These are phyloP conservation scores for Muntiacus muntjak DNA, from an alignment of 2,113 vertebrate species.

Conservation along the genomic window DNA sequence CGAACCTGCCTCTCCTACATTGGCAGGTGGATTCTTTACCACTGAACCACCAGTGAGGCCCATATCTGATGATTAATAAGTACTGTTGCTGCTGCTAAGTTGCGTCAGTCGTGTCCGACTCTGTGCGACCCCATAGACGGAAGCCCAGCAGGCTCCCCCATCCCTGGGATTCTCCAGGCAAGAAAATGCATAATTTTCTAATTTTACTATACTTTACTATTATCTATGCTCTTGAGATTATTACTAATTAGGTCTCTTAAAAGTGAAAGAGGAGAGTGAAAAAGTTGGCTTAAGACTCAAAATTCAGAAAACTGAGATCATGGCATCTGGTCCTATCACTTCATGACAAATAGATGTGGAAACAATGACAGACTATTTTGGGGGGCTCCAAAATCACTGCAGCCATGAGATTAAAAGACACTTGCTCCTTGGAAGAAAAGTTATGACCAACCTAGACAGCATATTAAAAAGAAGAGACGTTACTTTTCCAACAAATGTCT, in stretches of 20 bases:
- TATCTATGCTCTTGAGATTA: not conserved
- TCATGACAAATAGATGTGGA: not conserved
- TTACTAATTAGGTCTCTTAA: not conserved
- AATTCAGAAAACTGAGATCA: not conserved
- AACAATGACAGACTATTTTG: not conserved
- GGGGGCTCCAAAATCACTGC: not conserved
- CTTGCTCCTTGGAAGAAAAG: not conserved
- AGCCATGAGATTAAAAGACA: not conserved
- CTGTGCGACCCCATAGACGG: no score
- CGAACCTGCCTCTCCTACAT: not conserved
- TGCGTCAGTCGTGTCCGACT: no score
- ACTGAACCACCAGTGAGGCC: not conserved
- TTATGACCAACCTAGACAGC: not conserved
- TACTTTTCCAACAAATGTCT: not conserved
- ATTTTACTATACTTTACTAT: not conserved
- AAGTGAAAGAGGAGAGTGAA: not conserved
- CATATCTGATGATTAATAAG: not conserved
- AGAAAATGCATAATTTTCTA: not conserved
- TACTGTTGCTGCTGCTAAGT: no score
- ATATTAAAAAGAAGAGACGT: not conserved
- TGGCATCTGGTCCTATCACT: not conserved
- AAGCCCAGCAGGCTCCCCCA: no score
- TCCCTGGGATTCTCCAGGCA: no score
- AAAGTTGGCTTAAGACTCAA: not conserved
- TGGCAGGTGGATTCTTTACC: not conserved